Percentiles rank a stretch among this genome's conserved stretches.
Evolutionary conservation across 2,113 vertebrate species (phyloP).

Genomic region (Microtus montanus): DNA sequence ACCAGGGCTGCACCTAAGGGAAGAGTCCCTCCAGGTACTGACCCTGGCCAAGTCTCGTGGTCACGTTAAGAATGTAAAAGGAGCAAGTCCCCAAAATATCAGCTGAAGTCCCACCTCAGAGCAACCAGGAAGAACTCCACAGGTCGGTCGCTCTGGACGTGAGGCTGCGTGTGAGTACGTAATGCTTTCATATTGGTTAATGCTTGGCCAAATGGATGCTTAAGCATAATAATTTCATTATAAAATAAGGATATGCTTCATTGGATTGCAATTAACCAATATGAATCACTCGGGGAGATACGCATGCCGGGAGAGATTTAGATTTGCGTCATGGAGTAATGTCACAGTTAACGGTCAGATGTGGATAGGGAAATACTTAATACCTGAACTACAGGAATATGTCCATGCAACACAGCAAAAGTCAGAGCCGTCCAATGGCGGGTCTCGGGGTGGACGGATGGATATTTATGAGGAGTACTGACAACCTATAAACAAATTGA

Average conservation of each 20-base stretch:
- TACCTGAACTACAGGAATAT: constrained; percentile 99
- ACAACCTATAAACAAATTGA: constrained; percentile 95
- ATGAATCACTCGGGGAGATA: constrained; percentile 80
- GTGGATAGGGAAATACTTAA: constrained; percentile 86
- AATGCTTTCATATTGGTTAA: constrained; percentile 85
- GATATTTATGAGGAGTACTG: constrained; percentile 98
- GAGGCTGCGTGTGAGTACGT: constrained; percentile 20
- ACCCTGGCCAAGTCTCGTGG: background rate
- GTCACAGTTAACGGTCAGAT: constrained; percentile 82
- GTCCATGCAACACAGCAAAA: constrained; percentile 99
- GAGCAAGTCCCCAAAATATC: constrained; percentile 78
- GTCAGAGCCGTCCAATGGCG: constrained; percentile 99
- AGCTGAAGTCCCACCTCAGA: constrained; percentile 77
- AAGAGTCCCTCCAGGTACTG: background rate
- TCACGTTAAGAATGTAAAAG: constrained; percentile 46
- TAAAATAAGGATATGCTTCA: background rate
- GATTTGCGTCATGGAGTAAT: constrained; percentile 77
- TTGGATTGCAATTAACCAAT: constrained; percentile 82
- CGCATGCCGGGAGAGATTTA: constrained; percentile 81
- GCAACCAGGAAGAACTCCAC: constrained; percentile 76
- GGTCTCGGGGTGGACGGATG: constrained; percentile 98
- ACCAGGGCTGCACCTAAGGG: background rate
- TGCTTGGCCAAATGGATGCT: constrained; percentile 41
- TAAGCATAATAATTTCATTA: constrained; percentile 42
- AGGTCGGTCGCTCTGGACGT: constrained; percentile 72